phyloP scores from a whole-genome alignment of 2,113 vertebrate species.

The Rhinopomastus cyanomelas region DNA sequence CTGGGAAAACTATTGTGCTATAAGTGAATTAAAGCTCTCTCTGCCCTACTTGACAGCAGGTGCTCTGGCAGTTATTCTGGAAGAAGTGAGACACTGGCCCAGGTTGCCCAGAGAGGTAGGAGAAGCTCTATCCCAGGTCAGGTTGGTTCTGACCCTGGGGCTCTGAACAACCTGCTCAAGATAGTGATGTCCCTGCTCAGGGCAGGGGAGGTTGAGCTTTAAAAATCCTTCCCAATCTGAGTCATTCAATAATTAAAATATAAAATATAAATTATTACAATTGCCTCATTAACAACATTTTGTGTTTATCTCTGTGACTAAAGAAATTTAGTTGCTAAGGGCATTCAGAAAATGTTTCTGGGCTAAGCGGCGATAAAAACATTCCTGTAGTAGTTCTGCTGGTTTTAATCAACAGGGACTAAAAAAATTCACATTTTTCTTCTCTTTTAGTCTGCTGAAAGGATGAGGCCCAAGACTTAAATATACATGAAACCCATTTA shows the following conservation, averaged over 20 bases:
- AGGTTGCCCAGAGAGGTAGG: not conserved
- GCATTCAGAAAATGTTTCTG: not conserved
- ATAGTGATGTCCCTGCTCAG: not conserved
- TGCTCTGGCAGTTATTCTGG: not conserved
- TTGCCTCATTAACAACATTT: too few species aligned
- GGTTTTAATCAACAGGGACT: not conserved
- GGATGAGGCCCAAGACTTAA: not conserved
- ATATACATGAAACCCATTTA: not conserved
- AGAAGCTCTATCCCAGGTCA: not conserved
- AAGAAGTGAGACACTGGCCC: not conserved
- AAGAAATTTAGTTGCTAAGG: not conserved
- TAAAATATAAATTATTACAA: not conserved
- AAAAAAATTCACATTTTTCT: not conserved
- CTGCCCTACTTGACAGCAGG: fast-evolving
- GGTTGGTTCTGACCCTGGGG: fast-evolving
- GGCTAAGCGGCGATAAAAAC: not conserved
- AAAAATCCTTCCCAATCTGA: not conserved
- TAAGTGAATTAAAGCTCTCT: not conserved
- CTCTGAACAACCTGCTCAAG: not conserved
- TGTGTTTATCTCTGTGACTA: not conserved
- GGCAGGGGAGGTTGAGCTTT: not conserved
- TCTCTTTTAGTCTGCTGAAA: not conserved
- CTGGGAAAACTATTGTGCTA: not conserved
- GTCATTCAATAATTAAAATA: not conserved
- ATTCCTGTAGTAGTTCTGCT: not conserved